phyloP scores from a whole-genome alignment of 23 tunicate genomes.

The Trididemnum miniatum region DNA sequence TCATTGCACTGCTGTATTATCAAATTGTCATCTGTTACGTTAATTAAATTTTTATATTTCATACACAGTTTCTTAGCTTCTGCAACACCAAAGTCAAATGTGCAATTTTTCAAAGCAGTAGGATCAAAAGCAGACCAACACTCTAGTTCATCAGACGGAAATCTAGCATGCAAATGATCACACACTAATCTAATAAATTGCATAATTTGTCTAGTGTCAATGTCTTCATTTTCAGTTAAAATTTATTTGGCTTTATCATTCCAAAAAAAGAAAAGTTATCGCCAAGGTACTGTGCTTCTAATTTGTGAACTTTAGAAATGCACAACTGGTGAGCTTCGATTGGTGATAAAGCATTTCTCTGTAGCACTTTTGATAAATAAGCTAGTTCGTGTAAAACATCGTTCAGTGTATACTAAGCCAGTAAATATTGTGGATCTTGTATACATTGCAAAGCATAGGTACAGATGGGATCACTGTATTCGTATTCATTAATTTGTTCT shows the following conservation, averaged over 20 bases:
- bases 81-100: too few species aligned
- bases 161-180: background rate
- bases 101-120: background rate
- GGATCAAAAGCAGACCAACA: slow-evolving; percentile 2
- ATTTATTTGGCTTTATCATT: background rate
- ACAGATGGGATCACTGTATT: slow-evolving; percentile 3
- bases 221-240: too few species aligned
- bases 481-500: background rate
- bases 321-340: background rate
- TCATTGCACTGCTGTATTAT: background rate
- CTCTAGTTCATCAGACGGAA: too few species aligned
- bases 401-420: slow-evolving; percentile 4
- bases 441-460: too few species aligned
- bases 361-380: background rate
- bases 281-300: too few species aligned
- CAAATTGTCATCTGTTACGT: background rate
- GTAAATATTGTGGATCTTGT: too few species aligned
- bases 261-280: background rate
- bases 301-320: background rate
- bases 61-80: background rate
- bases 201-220: background rate
- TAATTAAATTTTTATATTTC: background rate
- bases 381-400: slow-evolving; percentile 3
- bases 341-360: background rate
- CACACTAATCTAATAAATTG: background rate